Evolutionary conservation across 2,888 invertebrate species (phyloP), one percentile per base, ranked within the genome.

Genomic region (Carcina quercana): DNA sequence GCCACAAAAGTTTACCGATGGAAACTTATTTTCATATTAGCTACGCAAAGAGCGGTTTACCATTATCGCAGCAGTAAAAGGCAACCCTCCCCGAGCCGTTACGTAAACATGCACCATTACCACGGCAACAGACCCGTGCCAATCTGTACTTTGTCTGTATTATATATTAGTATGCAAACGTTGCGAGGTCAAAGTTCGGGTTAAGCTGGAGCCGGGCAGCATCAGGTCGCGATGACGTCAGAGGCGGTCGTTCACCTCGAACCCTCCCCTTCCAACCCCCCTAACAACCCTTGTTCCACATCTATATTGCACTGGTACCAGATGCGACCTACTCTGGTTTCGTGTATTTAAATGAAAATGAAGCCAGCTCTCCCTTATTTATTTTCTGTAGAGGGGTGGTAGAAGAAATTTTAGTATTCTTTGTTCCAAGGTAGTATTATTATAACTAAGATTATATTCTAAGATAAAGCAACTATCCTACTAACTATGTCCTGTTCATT

Each of bases 151-250:
- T 26, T 26, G 13, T 26, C 5, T 13, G 7, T 17, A 17, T 7
- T 17, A 7, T 17, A 17, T 42, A 58, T 46, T 47, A 54, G 44
- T 46, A 53, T 50, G 45, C 50, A 46, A 49, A 37, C 38, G 40
- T 44, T 49, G 53, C 34, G 61, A 75, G 76, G 79, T 78, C 78
- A 70, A 49, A 79, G 72, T 64, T 62, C 70, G 71, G 71, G 76
- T 73, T 72, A 71, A 60, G 66, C 71, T 65, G 70, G 64, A 67
- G 50, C 65, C 65, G 66, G 69, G 78, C 83, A 83, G 83, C 85
- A 84, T 85, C 86, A 85, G 86, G 86, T 85, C 86, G 67, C 67
- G 63, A 59, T 84, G 80, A 85, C 84, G 85, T 84, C 85, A 83
- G 54, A 50, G 47, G 51, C 62, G 74, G 65, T 70, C 76, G 60